These are phyloP conservation scores for Acipenser ruthenus DNA, from an alignment of 2,797 vertebrate species.

Conservation along the genomic window DNA sequence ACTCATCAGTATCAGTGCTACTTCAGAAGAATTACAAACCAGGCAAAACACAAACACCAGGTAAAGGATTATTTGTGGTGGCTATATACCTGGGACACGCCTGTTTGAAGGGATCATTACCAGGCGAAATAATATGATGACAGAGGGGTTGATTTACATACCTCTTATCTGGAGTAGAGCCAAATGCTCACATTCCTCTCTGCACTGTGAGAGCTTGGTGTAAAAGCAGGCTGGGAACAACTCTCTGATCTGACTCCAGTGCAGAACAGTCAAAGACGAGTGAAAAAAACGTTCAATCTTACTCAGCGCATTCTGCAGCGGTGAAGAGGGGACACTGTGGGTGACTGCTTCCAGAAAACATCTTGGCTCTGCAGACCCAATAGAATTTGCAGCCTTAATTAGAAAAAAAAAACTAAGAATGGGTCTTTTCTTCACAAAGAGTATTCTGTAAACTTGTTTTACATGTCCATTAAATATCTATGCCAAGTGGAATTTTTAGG, in stretches of 20 bases:
- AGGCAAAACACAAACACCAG: background rate
- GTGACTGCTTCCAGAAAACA: slow-evolving; percentile 11
- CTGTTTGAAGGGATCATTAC: slow-evolving; percentile 11
- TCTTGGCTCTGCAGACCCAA: slow-evolving; percentile 23
- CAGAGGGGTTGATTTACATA: slow-evolving; percentile 33
- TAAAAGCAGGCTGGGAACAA: slow-evolving; percentile 30
- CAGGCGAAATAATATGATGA: slow-evolving; percentile 30
- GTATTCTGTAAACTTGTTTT: slow-evolving; percentile 32
- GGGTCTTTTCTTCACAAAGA: slow-evolving; percentile 26
- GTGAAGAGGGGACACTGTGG: slow-evolving; percentile 3
- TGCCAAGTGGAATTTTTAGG: slow-evolving; percentile 45
- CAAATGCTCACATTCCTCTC: slow-evolving; percentile 60
- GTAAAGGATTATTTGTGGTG: background rate
- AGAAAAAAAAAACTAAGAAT: slow-evolving; percentile 18
- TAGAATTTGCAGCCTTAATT: slow-evolving; percentile 29
- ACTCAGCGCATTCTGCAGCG: slow-evolving; percentile 8
- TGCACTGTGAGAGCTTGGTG: slow-evolving; percentile 30
- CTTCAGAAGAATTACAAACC: background rate
- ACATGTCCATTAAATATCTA: slow-evolving; percentile 31
- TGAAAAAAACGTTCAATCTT: slow-evolving; percentile 6
- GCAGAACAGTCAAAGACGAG: slow-evolving; percentile 14
- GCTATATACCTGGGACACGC: background rate
- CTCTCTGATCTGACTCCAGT: slow-evolving; percentile 19
- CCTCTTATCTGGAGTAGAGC: slow-evolving; percentile 49
- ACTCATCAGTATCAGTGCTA: background rate